Percentiles rank a stretch among this genome's conserved stretches.
Conservation (phyloP, 1,140 invertebrate genomes). For the Drosophila kurseongensis region DNA sequence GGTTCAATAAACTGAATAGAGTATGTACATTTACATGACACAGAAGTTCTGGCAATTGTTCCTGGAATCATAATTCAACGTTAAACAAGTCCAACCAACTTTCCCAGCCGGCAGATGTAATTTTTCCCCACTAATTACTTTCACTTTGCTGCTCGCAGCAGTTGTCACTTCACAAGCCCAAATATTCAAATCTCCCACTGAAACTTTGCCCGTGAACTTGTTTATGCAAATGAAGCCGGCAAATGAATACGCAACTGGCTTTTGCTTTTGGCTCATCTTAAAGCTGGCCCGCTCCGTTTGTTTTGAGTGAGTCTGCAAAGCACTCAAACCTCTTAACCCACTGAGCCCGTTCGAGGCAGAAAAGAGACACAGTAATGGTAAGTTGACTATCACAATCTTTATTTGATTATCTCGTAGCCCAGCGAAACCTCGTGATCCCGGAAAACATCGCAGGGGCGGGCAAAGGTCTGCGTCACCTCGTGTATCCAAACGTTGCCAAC, state of each 20-base stretch:
- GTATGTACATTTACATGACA: constrained; percentile 7
- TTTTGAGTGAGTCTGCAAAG: constrained; percentile 28
- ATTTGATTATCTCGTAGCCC: constrained; percentile 71
- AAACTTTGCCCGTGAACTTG: constrained; percentile 80
- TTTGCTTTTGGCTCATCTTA: constrained; percentile 19
- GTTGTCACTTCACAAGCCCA: constrained; percentile 45
- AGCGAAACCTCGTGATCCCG: constrained; percentile 73
- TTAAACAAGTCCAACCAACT: neutral
- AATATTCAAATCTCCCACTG: constrained; percentile 64
- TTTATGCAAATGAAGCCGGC: constrained; percentile 76
- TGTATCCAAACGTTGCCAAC: constrained; percentile 98
- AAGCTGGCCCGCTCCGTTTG: constrained; percentile 12
- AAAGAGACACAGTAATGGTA: neutral
- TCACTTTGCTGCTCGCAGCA: constrained; percentile 44
- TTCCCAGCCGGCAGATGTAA: constrained; percentile 2
- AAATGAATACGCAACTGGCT: constrained; percentile 40
- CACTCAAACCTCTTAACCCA: constrained; percentile 45
- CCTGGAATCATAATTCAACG: constrained; percentile 3
- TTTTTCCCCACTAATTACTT: constrained; percentile 48
- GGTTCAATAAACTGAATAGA: constrained; percentile 59
- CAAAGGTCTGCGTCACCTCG: constrained; percentile 95
- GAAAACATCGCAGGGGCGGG: constrained; percentile 89
- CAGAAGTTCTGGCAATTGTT: constrained; percentile 22
- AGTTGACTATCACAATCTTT: constrained; percentile 45
- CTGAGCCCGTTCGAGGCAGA: neutral